Base-by-base conservation (phyloP, 2,797 vertebrate genomes). In the Eremophila alpestris region DNA sequence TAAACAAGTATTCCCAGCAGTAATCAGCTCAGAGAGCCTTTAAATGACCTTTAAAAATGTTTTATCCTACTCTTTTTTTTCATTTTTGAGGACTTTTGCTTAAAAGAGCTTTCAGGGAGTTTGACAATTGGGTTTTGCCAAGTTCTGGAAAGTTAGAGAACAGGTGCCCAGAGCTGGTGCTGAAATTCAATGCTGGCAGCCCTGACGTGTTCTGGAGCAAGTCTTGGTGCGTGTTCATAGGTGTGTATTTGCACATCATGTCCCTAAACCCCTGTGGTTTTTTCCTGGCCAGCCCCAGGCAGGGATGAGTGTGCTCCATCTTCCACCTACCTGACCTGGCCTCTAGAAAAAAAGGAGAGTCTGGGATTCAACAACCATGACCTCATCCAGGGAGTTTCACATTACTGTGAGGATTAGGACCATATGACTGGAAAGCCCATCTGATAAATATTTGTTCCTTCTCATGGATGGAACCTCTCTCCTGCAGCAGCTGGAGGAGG, bases 371-470 rank as follows among this genome's bases (percentile, higher is more conserved):
- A n/a, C 49, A 94, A 10, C 40, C 77, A 91, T 96, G 93, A 97
- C 91, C 80, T 97, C 94, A 97, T 87, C 89, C 87, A n/a, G 79
- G 69, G 94, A 91, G 92, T 87, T 87, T 95, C 67, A 45, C 51
- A 18, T 88, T 87, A 60, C 90, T 74, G 67, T 0, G 3, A 83
- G 79, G 93, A 96, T 97, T 95, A 96, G 92, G 95, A 89, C 87
- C 95, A 90, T 87, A 96, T 95, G 93, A 96, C 74, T 97, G 91
- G 82, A 86, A 95, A 96, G 83, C 27, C 86, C 58, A 36, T 65
- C 38, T 91, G 82, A 82, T 84, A 92, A 92, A 93, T 91, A 78
- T 86, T 93, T 95, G 87, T 85, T 94, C 90, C 93, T 93, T 75
- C 82, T 95, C 54, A 2, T 16, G 75, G 89, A 65, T 1, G 24